phyloP scores from a whole-genome alignment of 2,113 vertebrate species.

The Trogon melanurus region DNA sequence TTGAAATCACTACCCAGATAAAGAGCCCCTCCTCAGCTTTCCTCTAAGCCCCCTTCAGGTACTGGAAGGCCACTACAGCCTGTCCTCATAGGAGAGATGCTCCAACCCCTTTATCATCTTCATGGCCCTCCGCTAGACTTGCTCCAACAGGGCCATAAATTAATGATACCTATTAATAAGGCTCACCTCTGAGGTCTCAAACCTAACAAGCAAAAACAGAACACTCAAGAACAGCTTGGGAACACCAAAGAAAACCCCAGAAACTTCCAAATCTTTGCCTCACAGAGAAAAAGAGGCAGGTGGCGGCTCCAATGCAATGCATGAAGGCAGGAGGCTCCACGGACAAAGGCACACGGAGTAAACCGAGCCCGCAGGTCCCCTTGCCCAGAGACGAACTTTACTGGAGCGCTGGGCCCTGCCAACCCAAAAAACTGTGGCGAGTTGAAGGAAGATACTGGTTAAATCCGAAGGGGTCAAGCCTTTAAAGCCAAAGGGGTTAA shows the following conservation, averaged over 20 bases:
- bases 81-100: no score
- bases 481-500: background rate
- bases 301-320: rapidly evolving
- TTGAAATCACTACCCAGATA: no score
- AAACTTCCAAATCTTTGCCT: background rate
- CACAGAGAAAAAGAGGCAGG: rapidly evolving
- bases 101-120: no score
- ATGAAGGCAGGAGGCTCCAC: rapidly evolving
- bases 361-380: rapidly evolving
- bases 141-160: background rate
- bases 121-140: no score
- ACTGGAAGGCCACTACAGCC: no score
- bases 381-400: rapidly evolving
- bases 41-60: no score
- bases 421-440: rapidly evolving
- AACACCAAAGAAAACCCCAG: background rate
- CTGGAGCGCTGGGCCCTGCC: no score
- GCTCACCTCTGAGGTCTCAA: background rate
- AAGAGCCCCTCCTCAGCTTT: no score
- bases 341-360: rapidly evolving
- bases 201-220: background rate
- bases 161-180: background rate
- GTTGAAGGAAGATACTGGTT: rapidly evolving
- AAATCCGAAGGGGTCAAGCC: background rate
- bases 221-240: background rate